Percentiles rank a stretch among this genome's conserved stretches.
Evolutionary conservation across 92 coral and sea anemone species (phyloP).

Genomic region (Anthopleura xanthogrammica): DNA sequence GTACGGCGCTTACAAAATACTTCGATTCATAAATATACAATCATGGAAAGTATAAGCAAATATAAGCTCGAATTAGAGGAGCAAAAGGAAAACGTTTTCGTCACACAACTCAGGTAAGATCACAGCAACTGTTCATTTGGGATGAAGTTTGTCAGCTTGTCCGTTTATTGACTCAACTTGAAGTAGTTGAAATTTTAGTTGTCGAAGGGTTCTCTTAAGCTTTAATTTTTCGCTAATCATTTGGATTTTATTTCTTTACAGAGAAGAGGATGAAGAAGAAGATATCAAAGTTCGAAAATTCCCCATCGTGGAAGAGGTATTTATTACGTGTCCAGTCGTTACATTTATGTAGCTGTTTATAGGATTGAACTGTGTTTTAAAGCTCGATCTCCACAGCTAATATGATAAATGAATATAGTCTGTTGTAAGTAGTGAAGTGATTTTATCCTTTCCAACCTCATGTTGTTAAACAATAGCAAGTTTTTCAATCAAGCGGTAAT

Average conservation of each 20-base stretch:
- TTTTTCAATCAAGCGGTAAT: neutral
- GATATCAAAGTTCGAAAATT: constrained; percentile 71
- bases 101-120: constrained; percentile 86
- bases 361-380: neutral
- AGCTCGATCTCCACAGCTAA: too few relatives aligned
- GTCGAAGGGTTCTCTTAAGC: neutral
- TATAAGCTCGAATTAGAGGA: constrained; percentile 75
- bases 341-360: too few relatives aligned
- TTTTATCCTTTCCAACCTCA: neutral
- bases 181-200: neutral
- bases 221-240: neutral
- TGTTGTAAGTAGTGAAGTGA: neutral
- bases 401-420: neutral
- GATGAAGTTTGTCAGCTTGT: neutral
- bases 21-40: neutral
- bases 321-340: neutral
- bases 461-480: neutral
- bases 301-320: constrained; percentile 90
- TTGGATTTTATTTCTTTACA: neutral
- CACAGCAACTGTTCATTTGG: neutral
- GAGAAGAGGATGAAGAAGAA: constrained; percentile 76
- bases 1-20: neutral
- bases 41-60: constrained; percentile 29
- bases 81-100: constrained; percentile 86
- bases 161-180: neutral